A percentile compares a stretch with the other conserved stretches of the same genome.
phyloP scores from a whole-genome alignment of 2,888 invertebrate genomes.

The Andrena praecox region DNA sequence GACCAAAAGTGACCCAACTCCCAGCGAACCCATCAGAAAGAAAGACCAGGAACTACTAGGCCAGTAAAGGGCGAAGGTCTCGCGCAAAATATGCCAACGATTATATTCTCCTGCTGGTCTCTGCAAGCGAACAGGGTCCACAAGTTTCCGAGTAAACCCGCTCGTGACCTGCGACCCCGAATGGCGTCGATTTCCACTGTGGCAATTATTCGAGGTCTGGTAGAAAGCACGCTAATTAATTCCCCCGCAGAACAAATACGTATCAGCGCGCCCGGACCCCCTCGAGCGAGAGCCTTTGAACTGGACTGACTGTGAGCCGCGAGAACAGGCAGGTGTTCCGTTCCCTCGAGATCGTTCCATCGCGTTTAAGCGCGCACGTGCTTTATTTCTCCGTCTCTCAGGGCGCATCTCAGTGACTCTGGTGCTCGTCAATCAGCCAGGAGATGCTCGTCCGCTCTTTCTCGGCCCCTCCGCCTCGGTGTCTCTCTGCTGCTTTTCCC shows the following conservation, averaged over 20 bases:
- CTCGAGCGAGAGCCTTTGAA: constrained; percentile 27
- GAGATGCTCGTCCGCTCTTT: constrained; percentile 68
- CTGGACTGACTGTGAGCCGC: constrained; percentile 14
- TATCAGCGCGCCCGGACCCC: constrained; percentile 29
- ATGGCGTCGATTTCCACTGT: too few species aligned
- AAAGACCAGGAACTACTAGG: too few species aligned
- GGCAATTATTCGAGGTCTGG: neutral
- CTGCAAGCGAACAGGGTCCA: too few species aligned
- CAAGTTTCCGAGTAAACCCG: too few species aligned
- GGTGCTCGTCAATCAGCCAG: constrained; percentile 82
- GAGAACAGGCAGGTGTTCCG: constrained; percentile 79
- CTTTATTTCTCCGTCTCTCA: constrained; percentile 79
- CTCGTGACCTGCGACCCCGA: too few species aligned
- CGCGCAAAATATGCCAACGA: too few species aligned
- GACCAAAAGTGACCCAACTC: too few species aligned
- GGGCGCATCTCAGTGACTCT: constrained; percentile 78
- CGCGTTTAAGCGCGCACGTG: constrained; percentile 82
- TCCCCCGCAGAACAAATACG: constrained; percentile 43
- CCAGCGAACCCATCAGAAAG: too few species aligned
- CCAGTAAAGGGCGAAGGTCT: too few species aligned
- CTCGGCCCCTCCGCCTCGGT: constrained; percentile 36
- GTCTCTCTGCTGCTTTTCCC: constrained; percentile 45
- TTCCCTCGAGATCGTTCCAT: constrained; percentile 75
- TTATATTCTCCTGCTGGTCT: too few species aligned
- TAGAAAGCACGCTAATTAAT: constrained; percentile 36